Conservation (phyloP, 1,140 invertebrate species). For the Drosophila mojavensis region DNA sequence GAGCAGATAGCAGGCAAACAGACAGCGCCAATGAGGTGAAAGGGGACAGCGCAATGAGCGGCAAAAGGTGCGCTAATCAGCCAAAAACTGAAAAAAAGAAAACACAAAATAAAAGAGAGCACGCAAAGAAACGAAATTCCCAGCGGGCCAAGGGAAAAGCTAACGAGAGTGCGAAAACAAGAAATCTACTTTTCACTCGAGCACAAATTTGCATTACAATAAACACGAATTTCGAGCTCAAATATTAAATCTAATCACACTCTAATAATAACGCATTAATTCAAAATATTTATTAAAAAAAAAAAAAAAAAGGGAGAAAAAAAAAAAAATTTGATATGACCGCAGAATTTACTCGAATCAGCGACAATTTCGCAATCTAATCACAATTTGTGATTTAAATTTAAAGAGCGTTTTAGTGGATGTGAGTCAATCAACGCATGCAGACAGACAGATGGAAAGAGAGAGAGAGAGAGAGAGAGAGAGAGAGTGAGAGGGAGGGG, state of each 20-base stretch:
- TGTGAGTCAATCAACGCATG: slow-evolving; percentile 3
- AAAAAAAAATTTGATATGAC: not conserved
- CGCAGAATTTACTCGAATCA: no score
- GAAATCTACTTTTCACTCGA: no score
- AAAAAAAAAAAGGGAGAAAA: not conserved
- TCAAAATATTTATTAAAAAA: no score
- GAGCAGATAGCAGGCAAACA: not conserved
- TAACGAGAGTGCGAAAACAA: not conserved
- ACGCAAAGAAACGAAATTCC: not conserved
- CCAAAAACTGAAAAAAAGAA: not conserved
- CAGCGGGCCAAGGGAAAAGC: slow-evolving; percentile 11
- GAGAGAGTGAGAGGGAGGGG: no score
- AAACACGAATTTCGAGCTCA: no score
- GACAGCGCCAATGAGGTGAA: not conserved
- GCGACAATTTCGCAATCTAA: no score
- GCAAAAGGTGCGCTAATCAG: slow-evolving; percentile 9
- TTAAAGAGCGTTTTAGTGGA: not conserved
- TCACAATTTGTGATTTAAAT: not conserved
- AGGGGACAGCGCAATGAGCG: not conserved
- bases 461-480: no score
- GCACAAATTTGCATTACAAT: no score
- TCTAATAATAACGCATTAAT: not conserved
- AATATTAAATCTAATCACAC: no score
- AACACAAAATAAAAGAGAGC: not conserved
- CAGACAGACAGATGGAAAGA: not conserved